Conservation (phyloP, 2,797 vertebrate species). For the Sitta carolinensis region DNA sequence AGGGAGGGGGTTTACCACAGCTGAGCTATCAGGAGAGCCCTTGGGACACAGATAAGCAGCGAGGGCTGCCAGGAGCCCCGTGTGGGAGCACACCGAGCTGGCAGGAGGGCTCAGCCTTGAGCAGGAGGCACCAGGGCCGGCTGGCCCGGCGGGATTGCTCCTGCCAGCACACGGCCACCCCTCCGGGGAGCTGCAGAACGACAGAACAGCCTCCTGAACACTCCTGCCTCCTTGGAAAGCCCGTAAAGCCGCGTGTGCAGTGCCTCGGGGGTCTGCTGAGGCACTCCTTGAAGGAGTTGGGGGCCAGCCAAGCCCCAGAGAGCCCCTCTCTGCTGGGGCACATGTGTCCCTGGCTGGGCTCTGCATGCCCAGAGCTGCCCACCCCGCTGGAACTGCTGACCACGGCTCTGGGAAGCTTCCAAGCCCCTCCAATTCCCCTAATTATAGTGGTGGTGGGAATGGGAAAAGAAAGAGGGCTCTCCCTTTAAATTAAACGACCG, state of each 20-base stretch:
- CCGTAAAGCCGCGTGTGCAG: rapidly evolving
- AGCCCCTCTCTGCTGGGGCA: not conserved
- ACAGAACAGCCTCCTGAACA: rapidly evolving
- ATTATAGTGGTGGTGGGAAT: not conserved
- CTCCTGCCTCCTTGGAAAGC: rapidly evolving
- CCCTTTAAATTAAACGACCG: not conserved
- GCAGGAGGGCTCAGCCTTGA: not conserved
- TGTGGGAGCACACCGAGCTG: not conserved
- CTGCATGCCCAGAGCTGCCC: not conserved
- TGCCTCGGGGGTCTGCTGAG: not conserved
- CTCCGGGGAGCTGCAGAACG: rapidly evolving
- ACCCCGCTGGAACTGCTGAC: not conserved
- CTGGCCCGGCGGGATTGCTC: rapidly evolving
- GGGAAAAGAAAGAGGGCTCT: not conserved
- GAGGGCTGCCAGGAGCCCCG: not conserved
- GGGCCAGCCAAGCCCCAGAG: not conserved
- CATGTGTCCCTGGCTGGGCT: not conserved
- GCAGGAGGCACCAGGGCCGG: not conserved
- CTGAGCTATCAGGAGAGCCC: not conserved
- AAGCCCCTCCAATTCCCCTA: not conserved
- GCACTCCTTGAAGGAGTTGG: not conserved
- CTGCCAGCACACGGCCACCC: not conserved
- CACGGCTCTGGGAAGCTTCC: rapidly evolving
- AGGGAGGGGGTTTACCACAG: not conserved
- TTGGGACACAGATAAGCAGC: not conserved